Evolutionary conservation across 2,113 vertebrate genomes (phyloP).

Genomic region (Platanista minor): DNA sequence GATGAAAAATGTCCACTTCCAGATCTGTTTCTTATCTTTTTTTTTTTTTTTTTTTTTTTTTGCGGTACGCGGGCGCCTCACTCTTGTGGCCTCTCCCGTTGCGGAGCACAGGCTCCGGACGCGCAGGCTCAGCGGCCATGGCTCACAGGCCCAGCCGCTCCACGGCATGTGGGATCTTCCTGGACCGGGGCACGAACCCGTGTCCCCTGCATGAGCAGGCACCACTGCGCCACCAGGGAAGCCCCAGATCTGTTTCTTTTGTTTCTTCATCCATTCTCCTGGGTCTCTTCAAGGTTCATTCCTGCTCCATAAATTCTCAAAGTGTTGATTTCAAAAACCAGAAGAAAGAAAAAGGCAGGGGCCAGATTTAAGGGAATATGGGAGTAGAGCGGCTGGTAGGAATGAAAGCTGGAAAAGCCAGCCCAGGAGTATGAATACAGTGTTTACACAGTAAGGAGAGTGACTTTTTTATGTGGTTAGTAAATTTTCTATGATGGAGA

Average conservation of each 20-base stretch:
- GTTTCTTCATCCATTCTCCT: neutral
- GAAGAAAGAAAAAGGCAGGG: neutral
- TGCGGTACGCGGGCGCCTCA: no score
- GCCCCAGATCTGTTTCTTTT: neutral
- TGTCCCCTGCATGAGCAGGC: no score
- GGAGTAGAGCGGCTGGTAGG: neutral
- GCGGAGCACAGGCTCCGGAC: no score
- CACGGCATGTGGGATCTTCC: no score
- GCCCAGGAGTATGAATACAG: neutral
- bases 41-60: no score
- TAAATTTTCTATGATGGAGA: neutral
- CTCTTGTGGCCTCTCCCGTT: no score
- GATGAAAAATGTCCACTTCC: neutral
- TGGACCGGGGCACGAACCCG: no score
- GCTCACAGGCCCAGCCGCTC: no score
- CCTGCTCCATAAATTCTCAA: neutral
- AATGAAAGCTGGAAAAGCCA: conserved; percentile 3
- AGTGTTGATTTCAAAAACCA: neutral
- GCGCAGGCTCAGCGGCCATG: no score
- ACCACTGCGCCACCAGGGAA: no score
- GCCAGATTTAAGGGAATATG: neutral
- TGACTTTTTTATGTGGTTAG: conserved; percentile 1
- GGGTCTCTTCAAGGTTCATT: neutral
- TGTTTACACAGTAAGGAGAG: neutral
- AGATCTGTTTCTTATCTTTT: neutral